These are phyloP conservation scores for Babylonia areolata DNA, from an alignment of 1,140 invertebrate species.

Conservation along the genomic window DNA sequence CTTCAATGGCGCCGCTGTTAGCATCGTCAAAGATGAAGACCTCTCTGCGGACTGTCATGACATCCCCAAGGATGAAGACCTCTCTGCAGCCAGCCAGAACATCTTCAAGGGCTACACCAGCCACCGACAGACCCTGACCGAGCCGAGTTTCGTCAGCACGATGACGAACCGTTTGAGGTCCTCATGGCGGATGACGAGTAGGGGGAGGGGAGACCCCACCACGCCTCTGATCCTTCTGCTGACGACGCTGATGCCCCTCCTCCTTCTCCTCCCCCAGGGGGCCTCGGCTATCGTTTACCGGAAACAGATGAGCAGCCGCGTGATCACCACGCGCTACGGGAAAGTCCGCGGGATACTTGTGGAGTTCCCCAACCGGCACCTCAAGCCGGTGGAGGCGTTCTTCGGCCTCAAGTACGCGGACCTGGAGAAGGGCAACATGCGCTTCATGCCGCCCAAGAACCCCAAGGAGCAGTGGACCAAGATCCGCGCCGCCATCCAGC, in stretches of 20 bases:
- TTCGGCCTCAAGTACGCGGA: constrained; percentile 96
- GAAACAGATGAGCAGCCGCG: constrained; percentile 75
- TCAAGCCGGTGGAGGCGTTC: constrained; percentile 94
- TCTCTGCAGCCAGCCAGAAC: too few species aligned
- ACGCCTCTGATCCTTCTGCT: neutral
- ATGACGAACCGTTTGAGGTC: too few species aligned
- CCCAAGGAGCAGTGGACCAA: constrained; percentile 86
- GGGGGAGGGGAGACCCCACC: neutral
- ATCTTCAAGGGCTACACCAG: too few species aligned
- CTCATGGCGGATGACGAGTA: too few species aligned
- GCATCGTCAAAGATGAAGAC: too few species aligned
- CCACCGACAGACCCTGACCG: too few species aligned
- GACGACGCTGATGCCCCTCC: neutral
- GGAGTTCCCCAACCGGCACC: constrained; percentile 86
- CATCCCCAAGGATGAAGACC: too few species aligned
- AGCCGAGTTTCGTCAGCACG: too few species aligned
- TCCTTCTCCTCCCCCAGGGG: constrained; percentile 31
- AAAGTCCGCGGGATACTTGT: constrained; percentile 91
- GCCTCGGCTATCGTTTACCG: constrained; percentile 46
- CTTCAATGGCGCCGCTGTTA: too few species aligned
- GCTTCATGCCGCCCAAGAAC: constrained; percentile 96
- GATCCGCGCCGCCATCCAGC: constrained; percentile 86
- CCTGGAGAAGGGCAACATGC: constrained; percentile 89
- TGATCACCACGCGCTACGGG: constrained; percentile 81
- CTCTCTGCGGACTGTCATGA: too few species aligned